Conservation (phyloP, 2,113 vertebrate species). For the Telmatochromis sp. region DNA sequence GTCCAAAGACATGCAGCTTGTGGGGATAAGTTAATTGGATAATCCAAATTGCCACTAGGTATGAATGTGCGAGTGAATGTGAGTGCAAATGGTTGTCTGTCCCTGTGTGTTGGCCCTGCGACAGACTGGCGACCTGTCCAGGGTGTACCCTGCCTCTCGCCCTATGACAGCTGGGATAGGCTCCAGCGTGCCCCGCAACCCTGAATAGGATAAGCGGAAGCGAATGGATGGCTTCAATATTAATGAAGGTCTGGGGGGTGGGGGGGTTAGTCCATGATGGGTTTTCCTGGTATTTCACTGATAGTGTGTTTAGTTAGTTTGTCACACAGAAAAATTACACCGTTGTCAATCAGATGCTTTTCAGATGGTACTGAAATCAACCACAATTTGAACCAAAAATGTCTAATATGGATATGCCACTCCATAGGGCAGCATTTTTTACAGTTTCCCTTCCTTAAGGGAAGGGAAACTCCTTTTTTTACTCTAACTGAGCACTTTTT, state of each 20-base stretch:
- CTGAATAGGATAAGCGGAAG: no score
- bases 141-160: no score
- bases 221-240: neutral
- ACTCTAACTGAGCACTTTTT: neutral
- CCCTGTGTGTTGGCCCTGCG: no score
- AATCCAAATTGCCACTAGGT: no score
- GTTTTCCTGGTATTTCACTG: neutral
- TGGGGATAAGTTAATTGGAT: no score
- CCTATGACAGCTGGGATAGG: no score
- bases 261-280: neutral
- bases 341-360: neutral
- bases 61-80: no score
- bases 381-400: neutral
- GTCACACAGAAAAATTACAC: neutral
- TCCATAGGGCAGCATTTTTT: neutral
- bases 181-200: no score
- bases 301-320: neutral
- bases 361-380: neutral
- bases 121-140: no score
- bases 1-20: no score
- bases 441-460: neutral
- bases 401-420: neutral
- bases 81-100: no score
- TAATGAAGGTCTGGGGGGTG: neutral
- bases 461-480: no score